Base-by-base conservation (phyloP, 1,140 invertebrate species). In the Antheraea pernyi region DNA sequence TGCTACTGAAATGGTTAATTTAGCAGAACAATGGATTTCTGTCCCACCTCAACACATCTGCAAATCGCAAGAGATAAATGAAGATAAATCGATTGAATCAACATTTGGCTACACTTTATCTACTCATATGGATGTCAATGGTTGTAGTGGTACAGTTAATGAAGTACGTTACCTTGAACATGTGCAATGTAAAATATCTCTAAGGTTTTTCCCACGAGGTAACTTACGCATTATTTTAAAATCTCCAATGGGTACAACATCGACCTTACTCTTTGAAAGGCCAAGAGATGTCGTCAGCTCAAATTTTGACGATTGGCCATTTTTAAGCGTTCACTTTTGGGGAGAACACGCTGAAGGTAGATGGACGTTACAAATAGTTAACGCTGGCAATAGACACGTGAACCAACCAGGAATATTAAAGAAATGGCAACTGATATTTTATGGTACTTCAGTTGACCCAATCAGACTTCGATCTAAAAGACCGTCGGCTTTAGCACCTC, bases 41-140 rank as follows among this genome's bases (percentile, higher is more conserved):
- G 98, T 99, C n/a, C 98, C 99, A 3, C 96, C 97, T 19, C 98
- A 99, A 88, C 97, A 98, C 84, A 98, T 99, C 75, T 99, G 98
- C 92, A 98, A 98, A 88, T 97, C 97, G 61, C 96, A 96, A 83
- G 97, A 98, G 93, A 96, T 97, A 67, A 95, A 96, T 68, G 97
- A 97, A 91, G 97, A 98, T 77, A 94, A 95, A 68, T 93, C 94
- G 71, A 97, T 97, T 46, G 95, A 97, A 64, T 93, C 95, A 2
- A 94, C 94, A 0, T 96, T 94, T 75, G 95, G 95, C 4, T 95
- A 95, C 72, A 95, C 95, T 0, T 86, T 97, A 62, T 93, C 93
- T 65, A 95, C 95, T 8, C 95, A 96, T 78, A 97, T 98, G 96
- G 96, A 97, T 81, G 97, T 97, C 0, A 97, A 96, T 81, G 97